Conservation (phyloP, 2,888 invertebrate species). For the Acronicta aceris region DNA sequence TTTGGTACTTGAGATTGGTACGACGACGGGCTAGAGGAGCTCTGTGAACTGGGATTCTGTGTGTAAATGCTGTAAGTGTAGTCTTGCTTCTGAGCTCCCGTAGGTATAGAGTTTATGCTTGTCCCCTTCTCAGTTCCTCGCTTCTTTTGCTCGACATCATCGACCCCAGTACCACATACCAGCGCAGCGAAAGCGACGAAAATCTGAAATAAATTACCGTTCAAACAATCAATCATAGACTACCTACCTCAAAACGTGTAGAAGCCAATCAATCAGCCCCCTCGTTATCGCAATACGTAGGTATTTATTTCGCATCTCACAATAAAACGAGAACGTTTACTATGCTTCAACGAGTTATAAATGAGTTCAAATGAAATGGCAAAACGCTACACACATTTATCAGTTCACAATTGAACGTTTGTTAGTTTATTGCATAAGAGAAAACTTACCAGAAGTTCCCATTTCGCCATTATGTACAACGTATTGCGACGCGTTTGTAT, state of each 20-base stretch:
- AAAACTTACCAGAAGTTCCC: constrained; percentile 79
- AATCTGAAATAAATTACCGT: constrained; percentile 73
- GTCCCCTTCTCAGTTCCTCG: constrained; percentile 79
- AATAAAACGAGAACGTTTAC: constrained; percentile 35
- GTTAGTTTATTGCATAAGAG: constrained; percentile 29
- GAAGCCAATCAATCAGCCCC: constrained; percentile 68
- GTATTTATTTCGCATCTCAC: constrained; percentile 35
- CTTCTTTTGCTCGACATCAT: constrained; percentile 83
- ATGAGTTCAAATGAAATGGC: constrained; percentile 28
- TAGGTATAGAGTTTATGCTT: constrained; percentile 78
- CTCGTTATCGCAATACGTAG: constrained; percentile 42
- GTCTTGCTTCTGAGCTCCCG: constrained; percentile 84
- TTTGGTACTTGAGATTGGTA: constrained; percentile 77
- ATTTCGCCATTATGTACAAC: constrained; percentile 71
- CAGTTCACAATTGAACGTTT: constrained; percentile 25
- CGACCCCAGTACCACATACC: constrained; percentile 76
- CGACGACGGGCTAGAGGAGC: constrained; percentile 63
- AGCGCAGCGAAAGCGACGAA: constrained; percentile 74
- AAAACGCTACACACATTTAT: constrained; percentile 11
- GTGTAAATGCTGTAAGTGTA: constrained; percentile 81
- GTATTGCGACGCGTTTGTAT: constrained; percentile 33
- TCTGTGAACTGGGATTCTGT: constrained; percentile 70
- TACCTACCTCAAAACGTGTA: constrained; percentile 59
- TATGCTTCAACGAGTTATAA: constrained; percentile 45
- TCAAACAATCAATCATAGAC: constrained; percentile 62